phyloP scores from a whole-genome alignment of 2,113 vertebrate genomes.

The Propithecus coquereli region DNA sequence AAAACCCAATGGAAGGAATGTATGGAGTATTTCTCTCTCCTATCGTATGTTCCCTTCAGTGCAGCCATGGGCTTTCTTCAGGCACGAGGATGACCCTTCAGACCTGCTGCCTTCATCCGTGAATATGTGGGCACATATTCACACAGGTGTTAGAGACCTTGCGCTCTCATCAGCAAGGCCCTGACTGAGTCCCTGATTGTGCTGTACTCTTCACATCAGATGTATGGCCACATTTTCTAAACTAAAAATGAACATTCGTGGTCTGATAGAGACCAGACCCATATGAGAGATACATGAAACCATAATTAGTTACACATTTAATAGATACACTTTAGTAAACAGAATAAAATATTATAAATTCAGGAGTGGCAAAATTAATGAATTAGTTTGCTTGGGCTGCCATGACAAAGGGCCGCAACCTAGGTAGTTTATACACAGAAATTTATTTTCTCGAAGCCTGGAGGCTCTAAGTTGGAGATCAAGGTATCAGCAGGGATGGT shows the following conservation, averaged over 20 bases:
- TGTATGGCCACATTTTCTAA: not conserved
- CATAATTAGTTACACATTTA: not conserved
- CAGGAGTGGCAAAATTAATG: not conserved
- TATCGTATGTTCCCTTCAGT: not conserved
- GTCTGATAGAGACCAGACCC: not conserved
- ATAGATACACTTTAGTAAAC: not conserved
- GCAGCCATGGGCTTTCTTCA: not conserved
- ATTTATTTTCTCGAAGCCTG: not conserved
- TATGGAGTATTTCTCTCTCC: too few species aligned
- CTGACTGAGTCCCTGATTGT: not conserved
- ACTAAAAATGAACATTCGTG: not conserved
- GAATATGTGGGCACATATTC: too few species aligned
- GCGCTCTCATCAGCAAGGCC: not conserved
- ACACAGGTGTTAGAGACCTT: not conserved
- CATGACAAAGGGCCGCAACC: too few species aligned
- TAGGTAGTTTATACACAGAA: not conserved
- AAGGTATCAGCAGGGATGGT: accelerated
- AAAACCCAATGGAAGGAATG: not conserved
- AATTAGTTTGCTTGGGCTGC: not conserved
- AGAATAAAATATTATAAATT: not conserved
- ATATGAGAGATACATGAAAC: too few species aligned
- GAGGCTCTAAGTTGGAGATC: not conserved
- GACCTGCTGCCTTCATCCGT: too few species aligned
- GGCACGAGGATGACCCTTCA: not conserved
- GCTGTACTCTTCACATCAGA: not conserved